Evolutionary conservation across 2,113 vertebrate genomes (phyloP), one percentile per base, ranked within the genome.

Genomic region (Nannobrachium achirus): DNA sequence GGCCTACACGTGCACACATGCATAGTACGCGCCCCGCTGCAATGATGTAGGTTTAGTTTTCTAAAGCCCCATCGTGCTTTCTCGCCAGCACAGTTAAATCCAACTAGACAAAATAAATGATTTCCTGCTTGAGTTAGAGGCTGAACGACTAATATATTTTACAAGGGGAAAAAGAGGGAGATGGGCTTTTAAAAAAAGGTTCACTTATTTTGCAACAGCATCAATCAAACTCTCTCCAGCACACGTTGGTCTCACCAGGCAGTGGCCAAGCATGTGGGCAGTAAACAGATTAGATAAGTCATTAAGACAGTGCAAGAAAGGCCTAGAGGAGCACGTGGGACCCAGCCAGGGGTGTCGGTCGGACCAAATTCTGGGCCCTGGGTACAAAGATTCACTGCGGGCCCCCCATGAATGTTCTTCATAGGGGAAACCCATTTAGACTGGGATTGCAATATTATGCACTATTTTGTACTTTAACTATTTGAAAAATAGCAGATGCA

Each of bases 51-150:
- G 52, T 65, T 56, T 11, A 15, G 10, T 66, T 61, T 51, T 63
- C 45, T 84, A 59, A 5, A 52, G 57, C 33, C 51, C 49, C 42
- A 58, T 71, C 13, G n/a, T 60, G 39, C 53, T 61, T 61, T 56
- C 51, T 55, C 7, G 5, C 2, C 19, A 9, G 5, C 49, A 20
- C 15, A 6, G 40, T 68, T 65, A 52, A 41, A 67, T 60, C 58
- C 13, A 56, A 41, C 65, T 46, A 75, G 14, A 61, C 39, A 39
- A 79, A 71, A 80, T 64, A 78, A 58, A 65, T 52, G 8, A 19
- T 33, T 38, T 66, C 16, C 18, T 42, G 10, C 4, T 41, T 42
- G 20, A 15, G 51, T 11, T 18, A 41, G 51, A 45, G 16, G 49
- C 46, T 15, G 41, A 69, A 59, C 6, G 5, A 9, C 8, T 11